These are phyloP conservation scores for Hydrolagus colliei DNA, from an alignment of 2,797 vertebrate genomes.

Conservation along the genomic window DNA sequence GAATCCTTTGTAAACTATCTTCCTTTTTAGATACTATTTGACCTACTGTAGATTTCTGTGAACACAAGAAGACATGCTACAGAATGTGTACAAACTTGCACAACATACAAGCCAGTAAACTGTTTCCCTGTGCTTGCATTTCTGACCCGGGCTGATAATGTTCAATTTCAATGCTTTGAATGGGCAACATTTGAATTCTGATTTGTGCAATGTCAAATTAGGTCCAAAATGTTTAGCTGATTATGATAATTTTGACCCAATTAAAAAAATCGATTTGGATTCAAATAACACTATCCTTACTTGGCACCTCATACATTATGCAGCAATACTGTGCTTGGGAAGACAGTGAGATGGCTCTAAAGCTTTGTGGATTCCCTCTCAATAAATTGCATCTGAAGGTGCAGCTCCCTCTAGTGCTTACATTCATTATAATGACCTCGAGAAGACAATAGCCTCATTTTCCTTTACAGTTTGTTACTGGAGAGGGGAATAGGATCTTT, in stretches of 20 bases:
- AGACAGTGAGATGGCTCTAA: not conserved
- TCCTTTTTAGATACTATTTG: no score
- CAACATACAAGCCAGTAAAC: not conserved
- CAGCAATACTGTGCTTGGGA: not conserved
- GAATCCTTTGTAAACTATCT: no score
- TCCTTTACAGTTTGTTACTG: not conserved
- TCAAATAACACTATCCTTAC: not conserved
- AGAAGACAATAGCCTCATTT: not conserved
- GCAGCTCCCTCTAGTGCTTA: constrained; percentile 19
- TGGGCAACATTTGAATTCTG: not conserved
- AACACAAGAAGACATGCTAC: no score
- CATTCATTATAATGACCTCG: not conserved
- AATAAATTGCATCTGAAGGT: not conserved
- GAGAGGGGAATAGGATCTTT: not conserved
- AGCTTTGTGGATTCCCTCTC: no score
- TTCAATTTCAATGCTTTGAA: not conserved
- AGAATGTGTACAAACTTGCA: no score
- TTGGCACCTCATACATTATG: not conserved
- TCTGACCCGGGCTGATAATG: not conserved
- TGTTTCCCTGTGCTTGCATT: not conserved
- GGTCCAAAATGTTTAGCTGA: not conserved
- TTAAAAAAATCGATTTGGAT: not conserved
- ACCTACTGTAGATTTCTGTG: no score
- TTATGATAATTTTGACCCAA: not conserved
- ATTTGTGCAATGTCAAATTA: not conserved